Conservation (phyloP, 2,113 vertebrate genomes). For the Oryzias woworae region DNA sequence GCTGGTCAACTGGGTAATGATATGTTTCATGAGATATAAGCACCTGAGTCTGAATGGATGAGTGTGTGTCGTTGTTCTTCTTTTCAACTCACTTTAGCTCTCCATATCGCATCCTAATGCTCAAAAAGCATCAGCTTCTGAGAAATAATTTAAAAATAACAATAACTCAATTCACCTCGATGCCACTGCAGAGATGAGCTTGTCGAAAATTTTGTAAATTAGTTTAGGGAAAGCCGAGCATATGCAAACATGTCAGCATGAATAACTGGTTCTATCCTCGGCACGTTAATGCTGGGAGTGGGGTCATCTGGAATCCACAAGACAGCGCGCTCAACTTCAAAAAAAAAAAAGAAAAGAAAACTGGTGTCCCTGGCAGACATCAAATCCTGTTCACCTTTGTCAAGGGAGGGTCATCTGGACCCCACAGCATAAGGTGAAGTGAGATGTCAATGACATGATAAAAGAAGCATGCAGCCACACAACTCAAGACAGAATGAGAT, state of each 20-base stretch:
- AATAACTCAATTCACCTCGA: neutral
- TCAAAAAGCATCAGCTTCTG: neutral
- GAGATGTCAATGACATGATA: neutral
- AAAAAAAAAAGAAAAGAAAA: too few species aligned
- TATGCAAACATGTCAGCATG: neutral
- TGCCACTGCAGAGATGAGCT: neutral
- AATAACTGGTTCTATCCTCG: too few species aligned
- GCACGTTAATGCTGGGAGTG: too few species aligned
- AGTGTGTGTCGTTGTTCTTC: conserved; percentile 19
- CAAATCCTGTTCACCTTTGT: too few species aligned
- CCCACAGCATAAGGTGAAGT: neutral
- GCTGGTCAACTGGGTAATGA: conserved; percentile 67
- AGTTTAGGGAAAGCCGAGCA: neutral
- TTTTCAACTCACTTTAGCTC: conserved; percentile 9
- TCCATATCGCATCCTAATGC: conserved; percentile 5
- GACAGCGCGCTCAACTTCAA: too few species aligned
- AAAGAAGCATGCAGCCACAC: too few species aligned
- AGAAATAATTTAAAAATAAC: neutral
- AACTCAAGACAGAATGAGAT: too few species aligned
- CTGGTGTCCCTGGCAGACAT: too few species aligned
- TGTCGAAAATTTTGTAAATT: neutral
- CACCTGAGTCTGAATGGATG: conserved; percentile 40
- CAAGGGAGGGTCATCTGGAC: too few species aligned
- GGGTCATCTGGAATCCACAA: too few species aligned
- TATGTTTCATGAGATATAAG: conserved; percentile 50